These are phyloP conservation scores for Microtus oregoni DNA, from an alignment of 2,113 vertebrate species.

Conservation along the genomic window DNA sequence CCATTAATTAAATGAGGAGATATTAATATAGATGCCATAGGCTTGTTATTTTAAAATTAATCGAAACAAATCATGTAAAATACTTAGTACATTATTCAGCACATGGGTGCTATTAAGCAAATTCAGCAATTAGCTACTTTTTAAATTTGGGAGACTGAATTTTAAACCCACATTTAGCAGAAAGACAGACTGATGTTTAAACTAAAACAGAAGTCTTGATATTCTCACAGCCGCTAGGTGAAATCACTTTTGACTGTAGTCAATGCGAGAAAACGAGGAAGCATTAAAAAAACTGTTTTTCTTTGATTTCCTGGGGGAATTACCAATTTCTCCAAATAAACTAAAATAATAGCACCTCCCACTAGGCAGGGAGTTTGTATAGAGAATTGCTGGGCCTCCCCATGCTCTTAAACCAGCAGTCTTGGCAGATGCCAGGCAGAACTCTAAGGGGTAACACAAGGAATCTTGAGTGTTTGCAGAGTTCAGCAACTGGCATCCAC, in stretches of 20 bases:
- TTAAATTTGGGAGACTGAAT: background rate
- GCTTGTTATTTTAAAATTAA: slow-evolving; percentile 27
- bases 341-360: slow-evolving; percentile 75
- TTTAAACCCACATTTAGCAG: slow-evolving; percentile 9
- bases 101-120: background rate
- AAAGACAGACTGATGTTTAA: slow-evolving; percentile 43
- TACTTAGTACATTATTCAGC: background rate
- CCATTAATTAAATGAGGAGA: background rate
- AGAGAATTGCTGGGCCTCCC: slow-evolving; percentile 62
- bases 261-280: slow-evolving; percentile 62
- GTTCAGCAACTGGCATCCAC: slow-evolving; percentile 50
- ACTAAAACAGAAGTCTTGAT: slow-evolving; percentile 32
- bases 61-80: slow-evolving; percentile 21
- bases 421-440: slow-evolving; percentile 63
- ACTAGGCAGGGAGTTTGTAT: slow-evolving; percentile 59
- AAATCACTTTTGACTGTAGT: slow-evolving; percentile 59
- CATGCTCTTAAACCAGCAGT: slow-evolving; percentile 33
- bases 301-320: slow-evolving; percentile 66
- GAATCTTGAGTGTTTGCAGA: background rate
- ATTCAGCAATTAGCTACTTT: background rate
- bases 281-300: background rate
- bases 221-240: background rate
- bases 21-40: background rate
- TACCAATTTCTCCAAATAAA: slow-evolving; percentile 66
- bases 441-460: slow-evolving; percentile 8